Evolutionary conservation across 2,113 vertebrate genomes (phyloP), one percentile per base, ranked within the genome.

Genomic region (Cyprinus carpio): DNA sequence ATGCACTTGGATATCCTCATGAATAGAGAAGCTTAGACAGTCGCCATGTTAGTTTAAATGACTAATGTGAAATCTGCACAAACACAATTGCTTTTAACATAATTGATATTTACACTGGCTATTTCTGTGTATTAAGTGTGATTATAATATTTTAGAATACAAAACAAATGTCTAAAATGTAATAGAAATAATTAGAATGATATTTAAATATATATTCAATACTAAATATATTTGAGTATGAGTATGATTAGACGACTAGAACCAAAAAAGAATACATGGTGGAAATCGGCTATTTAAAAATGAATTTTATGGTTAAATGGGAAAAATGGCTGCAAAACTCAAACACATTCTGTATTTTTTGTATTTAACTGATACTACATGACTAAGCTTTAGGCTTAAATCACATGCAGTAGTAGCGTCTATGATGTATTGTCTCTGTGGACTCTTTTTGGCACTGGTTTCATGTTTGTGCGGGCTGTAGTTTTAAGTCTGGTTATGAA

Each of bases 401-500:
- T 29, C 40, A 49, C 40, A 65, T 49, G 34, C 60, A 49, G 40
- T 23, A 67, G 79, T 46, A 81, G 29, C 0, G 27, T 81, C 60
- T 46, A 31, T 67, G 23, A 64, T 81, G 60, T 67, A 67, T 43
- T 67, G 43, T 67, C 79, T 81, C 60, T 1, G 6, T 27, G 56
- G 56, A 18, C 34, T 40, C 31, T 18, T 27, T 79, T 80, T 80
- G 77, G 77, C 77, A 62, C 77, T 43, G 56, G 56, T 80, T 80
- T 80, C 6, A 23, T 81, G n/a, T 67, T 67, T 81, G 31, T 81
- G 58, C 37, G 25, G 25, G n/a, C 79, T 67, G 79, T 13, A 49
- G 27, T 49, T 64, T 81, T 25, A 18, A 80, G 79, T 81, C 40
- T 81, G 79, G 62, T 29, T 81, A 65, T 29, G 40, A 81, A 67